Base-by-base conservation (phyloP, 2,888 invertebrate species). In the Megaustenia siamemsis region DNA sequence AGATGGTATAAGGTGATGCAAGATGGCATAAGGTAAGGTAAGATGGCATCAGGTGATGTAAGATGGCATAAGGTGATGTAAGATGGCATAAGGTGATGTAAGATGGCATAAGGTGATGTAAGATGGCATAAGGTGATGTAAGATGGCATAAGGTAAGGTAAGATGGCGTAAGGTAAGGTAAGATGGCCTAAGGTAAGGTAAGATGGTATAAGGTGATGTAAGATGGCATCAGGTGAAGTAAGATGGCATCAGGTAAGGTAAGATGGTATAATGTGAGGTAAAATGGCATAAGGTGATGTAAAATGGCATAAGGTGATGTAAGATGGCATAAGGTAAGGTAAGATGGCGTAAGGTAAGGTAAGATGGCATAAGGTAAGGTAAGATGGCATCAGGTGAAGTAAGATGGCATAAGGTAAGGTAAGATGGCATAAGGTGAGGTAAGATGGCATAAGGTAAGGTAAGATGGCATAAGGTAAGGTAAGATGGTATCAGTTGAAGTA, bases 131-230 rank as follows among this genome's bases (percentile, higher is more conserved):
- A 56, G 60, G 43, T 56, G 60, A 53, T n/a, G 53, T 38, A n/a
- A 38, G 60, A 56, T 24, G 49, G 56, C 38, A 18, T 53, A n/a
- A 56, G 43, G 18, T 53, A 38, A 56, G 35, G 53, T 38, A 21
- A 82, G 82, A 38, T 56, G 60, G 40, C 43, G 56, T 35, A 21
- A 38, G 73, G 71, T 38, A 38, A 53, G 38, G 35, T 53, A 56
- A 56, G 45, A 56, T 56, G 43, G 40, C 38, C 43, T n/a, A 45
- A 56, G 60, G 28, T 56, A 43, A 38, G 43, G 53, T 35, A n/a
- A 53, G 60, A n/a, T 24, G 49, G 40, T 21, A n/a, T 53, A 28
- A 73, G 66, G n/a, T 56, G 49, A 56, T 24, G 40, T 38, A 56
- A 40, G 73, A n/a, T 53, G 60, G n/a, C 32, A 24, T 71, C 32